Percentiles rank a stretch among this genome's conserved stretches.
These are phyloP conservation scores for Lipotes vexillifer DNA, from an alignment of 2,113 vertebrate species.

Conservation along the genomic window DNA sequence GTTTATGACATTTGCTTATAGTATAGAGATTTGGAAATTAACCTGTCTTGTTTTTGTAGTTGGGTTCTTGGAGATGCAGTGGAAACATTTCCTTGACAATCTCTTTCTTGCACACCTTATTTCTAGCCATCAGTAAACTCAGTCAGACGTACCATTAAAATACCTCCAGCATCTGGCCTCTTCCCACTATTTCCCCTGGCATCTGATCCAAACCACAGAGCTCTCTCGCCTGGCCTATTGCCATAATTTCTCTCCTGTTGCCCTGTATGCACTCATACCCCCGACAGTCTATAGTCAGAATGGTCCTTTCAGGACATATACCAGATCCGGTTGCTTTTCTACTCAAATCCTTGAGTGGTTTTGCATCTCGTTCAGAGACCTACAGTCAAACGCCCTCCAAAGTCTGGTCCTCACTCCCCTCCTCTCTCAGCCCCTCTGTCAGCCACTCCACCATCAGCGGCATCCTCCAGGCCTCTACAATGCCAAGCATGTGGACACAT, in stretches of 20 bases:
- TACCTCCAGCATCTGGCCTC: background rate
- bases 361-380: background rate
- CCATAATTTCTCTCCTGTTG: background rate
- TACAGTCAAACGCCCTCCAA: background rate
- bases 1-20: background rate
- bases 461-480: background rate
- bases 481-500: background rate
- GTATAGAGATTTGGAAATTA: background rate
- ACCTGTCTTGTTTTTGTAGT: background rate
- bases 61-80: background rate
- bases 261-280: background rate
- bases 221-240: background rate
- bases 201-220: background rate
- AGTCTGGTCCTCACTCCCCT: background rate
- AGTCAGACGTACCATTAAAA: background rate
- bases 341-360: background rate
- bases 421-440: fast-evolving
- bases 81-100: background rate
- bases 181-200: background rate
- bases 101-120: background rate
- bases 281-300: fast-evolving
- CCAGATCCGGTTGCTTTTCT: background rate
- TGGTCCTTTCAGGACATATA: background rate
- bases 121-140: background rate
- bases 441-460: background rate